Base-by-base conservation (phyloP, 1,140 invertebrate genomes). In the Tetragonula clypearis region DNA sequence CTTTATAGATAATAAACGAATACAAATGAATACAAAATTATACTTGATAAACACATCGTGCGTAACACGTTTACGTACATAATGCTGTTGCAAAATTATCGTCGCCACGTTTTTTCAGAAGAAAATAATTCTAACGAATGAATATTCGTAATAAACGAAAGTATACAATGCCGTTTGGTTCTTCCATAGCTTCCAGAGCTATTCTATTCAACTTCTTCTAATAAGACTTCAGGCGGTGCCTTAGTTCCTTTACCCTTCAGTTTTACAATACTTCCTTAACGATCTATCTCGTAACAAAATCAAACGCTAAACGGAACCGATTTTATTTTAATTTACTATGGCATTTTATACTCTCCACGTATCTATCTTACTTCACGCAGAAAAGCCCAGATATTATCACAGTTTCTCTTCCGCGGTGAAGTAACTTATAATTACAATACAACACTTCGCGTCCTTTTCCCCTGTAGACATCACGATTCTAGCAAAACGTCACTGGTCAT, bases 331-430 rank as follows among this genome's bases (percentile, higher is more conserved):
- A 1, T 30, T 30, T 84, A 79, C 2, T 77, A 82, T 79, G 69
- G 69, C 71, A 73, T 56, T 79, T n/a, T 81, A 49, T 49, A 49
- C 58, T 80, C 23, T 82, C 35, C 58, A 19, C 30, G 4, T 66
- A 60, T 30, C 53, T 62, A 19, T 30, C 35, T 79, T 84, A 84
- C 75, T 72, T 87, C 79, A 41, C 30, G 79, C 73, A 66, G 83
- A 87, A 85, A 76, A 87, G 83, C 65, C 82, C 58, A 62, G 69
- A 77, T 82, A 88, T 79, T 89, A 88, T 89, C 88, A 89, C 87
- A 88, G 87, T 80, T 89, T 66, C 71, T 77, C 73, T 89, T 86
- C 75, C 87, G 76, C 79, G 72, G 23, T 86, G 83, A 88, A 88
- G 87, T 84, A 89, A 80, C 84, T 89, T 88, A 88, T 56, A 83